Evolutionary conservation across 2,888 invertebrate species (phyloP).

Genomic region (Megastigmus dorsalis): DNA sequence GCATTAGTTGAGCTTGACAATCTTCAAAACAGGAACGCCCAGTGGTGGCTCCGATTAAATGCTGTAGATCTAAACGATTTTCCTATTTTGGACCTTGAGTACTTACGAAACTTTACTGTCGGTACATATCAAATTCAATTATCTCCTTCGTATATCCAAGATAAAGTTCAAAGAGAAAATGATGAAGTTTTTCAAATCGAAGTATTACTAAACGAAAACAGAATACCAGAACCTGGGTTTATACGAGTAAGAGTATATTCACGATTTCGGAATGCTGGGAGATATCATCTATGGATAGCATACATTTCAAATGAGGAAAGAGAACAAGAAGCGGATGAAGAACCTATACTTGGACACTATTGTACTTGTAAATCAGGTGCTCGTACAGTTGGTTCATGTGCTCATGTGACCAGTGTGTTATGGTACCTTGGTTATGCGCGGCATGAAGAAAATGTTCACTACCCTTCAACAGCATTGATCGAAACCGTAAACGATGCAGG

Average conservation of each 20-base stretch:
- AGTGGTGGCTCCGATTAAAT: constrained; percentile 41
- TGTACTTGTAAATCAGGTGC: constrained; percentile 26
- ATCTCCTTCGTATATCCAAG: constrained; percentile 41
- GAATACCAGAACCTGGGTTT: constrained; percentile 42
- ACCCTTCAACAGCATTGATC: background rate
- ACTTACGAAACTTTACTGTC: constrained; percentile 42
- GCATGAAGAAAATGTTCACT: constrained; percentile 3
- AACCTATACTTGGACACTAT: constrained; percentile 25
- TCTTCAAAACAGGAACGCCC: constrained; percentile 41
- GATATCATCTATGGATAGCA: constrained; percentile 41
- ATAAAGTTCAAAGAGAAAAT: constrained; percentile 29
- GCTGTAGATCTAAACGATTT: constrained; percentile 45
- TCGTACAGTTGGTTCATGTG: no score
- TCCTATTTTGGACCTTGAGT: constrained; percentile 31
- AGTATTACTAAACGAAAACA: constrained; percentile 33
- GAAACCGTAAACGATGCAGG: background rate
- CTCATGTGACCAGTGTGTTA: background rate
- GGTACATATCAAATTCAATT: constrained; percentile 50
- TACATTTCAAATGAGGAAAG: constrained; percentile 20
- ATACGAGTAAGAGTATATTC: constrained; percentile 34
- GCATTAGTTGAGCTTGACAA: constrained; percentile 41
- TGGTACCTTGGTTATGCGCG: constrained; percentile 18
- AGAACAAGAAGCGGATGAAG: constrained; percentile 7
- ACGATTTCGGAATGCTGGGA: constrained; percentile 33
- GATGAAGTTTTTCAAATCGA: constrained; percentile 28